Conservation (phyloP, 2,888 invertebrate species). For the Thyatira batis region DNA sequence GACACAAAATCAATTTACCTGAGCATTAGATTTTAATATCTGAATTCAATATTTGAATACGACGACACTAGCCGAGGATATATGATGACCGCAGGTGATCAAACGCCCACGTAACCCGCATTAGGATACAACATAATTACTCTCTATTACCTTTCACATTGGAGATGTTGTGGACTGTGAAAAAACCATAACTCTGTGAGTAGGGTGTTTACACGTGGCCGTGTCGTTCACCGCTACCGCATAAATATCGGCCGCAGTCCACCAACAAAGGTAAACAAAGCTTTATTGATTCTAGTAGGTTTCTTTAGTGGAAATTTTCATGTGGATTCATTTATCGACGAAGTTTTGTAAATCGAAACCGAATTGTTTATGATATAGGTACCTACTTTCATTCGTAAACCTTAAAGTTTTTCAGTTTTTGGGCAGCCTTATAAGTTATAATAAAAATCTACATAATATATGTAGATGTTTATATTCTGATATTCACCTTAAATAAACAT, state of each 20-base stretch:
- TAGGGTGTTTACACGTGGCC: conserved; percentile 9
- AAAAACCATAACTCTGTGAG: conserved; percentile 12
- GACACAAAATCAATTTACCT: too few species aligned
- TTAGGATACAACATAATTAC: background rate
- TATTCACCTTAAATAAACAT: background rate
- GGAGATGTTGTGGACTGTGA: conserved; percentile 6
- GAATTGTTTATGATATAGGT: too few species aligned
- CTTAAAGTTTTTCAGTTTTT: too few species aligned
- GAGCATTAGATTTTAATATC: too few species aligned
- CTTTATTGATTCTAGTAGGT: background rate
- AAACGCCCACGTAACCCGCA: background rate
- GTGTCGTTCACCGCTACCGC: conserved; percentile 13
- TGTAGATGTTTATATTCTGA: background rate
- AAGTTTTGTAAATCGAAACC: too few species aligned
- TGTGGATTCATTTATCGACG: background rate
- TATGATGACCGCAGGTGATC: background rate
- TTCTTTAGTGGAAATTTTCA: background rate
- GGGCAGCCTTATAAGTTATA: too few species aligned
- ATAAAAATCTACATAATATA: too few species aligned
- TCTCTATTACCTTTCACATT: background rate
- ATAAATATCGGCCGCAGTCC: background rate
- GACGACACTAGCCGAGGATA: background rate
- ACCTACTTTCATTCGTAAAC: too few species aligned
- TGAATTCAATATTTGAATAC: background rate
- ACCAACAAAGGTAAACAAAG: conserved; percentile 12